Evolutionary conservation across 2,113 vertebrate species (phyloP), one percentile per base, ranked within the genome.

Genomic region (Saccopteryx bilineata): DNA sequence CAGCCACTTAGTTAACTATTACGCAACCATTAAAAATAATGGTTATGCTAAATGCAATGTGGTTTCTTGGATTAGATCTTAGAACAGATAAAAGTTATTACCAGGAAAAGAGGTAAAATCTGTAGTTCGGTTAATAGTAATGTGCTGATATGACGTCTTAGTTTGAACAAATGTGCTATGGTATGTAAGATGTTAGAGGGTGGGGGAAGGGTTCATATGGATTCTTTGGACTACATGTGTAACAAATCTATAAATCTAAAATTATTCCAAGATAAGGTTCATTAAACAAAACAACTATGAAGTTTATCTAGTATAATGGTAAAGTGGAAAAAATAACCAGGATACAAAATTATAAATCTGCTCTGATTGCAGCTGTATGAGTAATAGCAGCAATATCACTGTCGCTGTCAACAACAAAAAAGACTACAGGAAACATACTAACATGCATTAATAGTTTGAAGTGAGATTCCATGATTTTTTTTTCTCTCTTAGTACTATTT

Each of bases 261-360:
- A 52, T 74, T 50, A 93, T 50, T 75, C 24, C 33, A 91, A 91
- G 85, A 23, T 76, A 71, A 84, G 84, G 31, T 90, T 76, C 60
- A 72, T 52, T 75, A 85, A 65, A 71, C 8, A 56, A 63, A 63
- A 50, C 23, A n/a, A 75, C 65, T 69, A 58, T 80, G 60, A 89
- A 71, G 13, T 18, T 75, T 46, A 79, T 26, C 3, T 74, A 66
- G 18, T 85, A 39, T 65, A 71, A 80, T 69, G 63, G 89, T 78
- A 24, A 74, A 69, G 19, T 80, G 7, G 72, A 50, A 50, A 94
- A 76, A 90, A 71, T 85, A 93, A 39, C 12, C 31, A 69, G 28
- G 63, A 52, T 24, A 83, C 33, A 74, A 63, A 83, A 78, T 63
- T 63, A 14, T 52, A 90, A 58, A 83, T 39, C 33, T 58, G 56